Percentiles rank a stretch among this genome's conserved stretches.
Conservation (phyloP, 2,113 vertebrate genomes). For the Corydoras sp. region DNA sequence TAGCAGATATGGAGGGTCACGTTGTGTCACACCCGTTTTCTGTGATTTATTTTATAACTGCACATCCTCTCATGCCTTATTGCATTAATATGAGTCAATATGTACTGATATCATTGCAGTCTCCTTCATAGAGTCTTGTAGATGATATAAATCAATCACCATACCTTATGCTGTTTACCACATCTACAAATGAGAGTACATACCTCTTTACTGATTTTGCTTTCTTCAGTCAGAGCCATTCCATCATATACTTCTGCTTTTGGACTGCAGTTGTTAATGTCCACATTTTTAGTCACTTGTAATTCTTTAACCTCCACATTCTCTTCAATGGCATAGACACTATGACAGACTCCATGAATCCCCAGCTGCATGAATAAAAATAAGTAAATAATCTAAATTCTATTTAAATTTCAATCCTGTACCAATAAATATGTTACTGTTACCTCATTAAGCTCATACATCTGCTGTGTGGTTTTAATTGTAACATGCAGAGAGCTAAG, state of each 20-base stretch:
- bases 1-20: too few species aligned
- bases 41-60: too few species aligned
- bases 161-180: neutral
- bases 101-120: neutral
- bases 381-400: neutral
- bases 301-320: conserved; percentile 46
- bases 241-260: conserved; percentile 57
- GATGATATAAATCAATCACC: too few species aligned
- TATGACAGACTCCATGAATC: conserved; percentile 66
- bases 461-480: conserved; percentile 62
- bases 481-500: conserved; percentile 64
- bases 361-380: conserved; percentile 46
- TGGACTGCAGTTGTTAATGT: conserved; percentile 56
- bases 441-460: conserved; percentile 68
- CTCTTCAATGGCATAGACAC: conserved; percentile 55
- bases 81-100: too few species aligned
- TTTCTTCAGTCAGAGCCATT: conserved; percentile 52
- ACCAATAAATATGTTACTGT: neutral
- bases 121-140: neutral
- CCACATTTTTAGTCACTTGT: conserved; percentile 58
- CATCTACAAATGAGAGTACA: neutral
- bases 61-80: too few species aligned
- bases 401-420: neutral
- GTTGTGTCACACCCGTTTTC: too few species aligned
- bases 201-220: conserved; percentile 57